Evolutionary conservation across 1,140 invertebrate genomes (phyloP), one percentile per base, ranked within the genome.

Genomic region (Drosophila nigrodunni): DNA sequence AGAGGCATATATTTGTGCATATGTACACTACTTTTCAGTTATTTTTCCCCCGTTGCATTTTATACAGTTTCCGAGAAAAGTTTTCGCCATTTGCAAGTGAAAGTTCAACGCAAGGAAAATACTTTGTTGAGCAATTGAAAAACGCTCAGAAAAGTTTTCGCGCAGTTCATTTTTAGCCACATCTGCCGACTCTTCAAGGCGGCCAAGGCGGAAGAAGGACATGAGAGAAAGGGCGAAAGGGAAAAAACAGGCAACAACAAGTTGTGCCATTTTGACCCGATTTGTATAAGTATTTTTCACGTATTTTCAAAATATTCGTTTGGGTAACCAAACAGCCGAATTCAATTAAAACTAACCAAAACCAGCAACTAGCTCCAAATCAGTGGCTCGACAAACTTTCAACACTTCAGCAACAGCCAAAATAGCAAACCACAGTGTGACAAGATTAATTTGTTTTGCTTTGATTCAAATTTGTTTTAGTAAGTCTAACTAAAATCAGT

Each of bases 71-170:
- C 52, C 21, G 73, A 8, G 18, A 39, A 83, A 88, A 88, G 74
- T 88, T 88, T 80, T 50, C 83, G 46, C 68, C 81, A 77, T 57
- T 80, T 72, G 81, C 55, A 80, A 85, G 74, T 80, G 78, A 77
- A 80, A 85, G 81, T 80, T 86, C 57, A 49, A 52, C 61, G 55
- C 58, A 88, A 83, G 83, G 73, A 74, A 83, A 87, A 88, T 82
- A 87, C 77, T 87, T 89, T 79, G 61, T 46, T 64, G 41, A 74
- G 70, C 80, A 89, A 83, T 88, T 88, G 85, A 89, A 88, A 88
- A 88, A 70, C 73, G 77, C 69, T 88, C 73, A 76, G 62, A 65
- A 70, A 81, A 77, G 70, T 88, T 80, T 71, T 44, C 55, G 39
- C 65, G 67, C 67, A 73, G 77, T 82, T 86, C 46, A 80, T 74